Conservation (phyloP, 2,888 invertebrate species). For the Arenicola marina region DNA sequence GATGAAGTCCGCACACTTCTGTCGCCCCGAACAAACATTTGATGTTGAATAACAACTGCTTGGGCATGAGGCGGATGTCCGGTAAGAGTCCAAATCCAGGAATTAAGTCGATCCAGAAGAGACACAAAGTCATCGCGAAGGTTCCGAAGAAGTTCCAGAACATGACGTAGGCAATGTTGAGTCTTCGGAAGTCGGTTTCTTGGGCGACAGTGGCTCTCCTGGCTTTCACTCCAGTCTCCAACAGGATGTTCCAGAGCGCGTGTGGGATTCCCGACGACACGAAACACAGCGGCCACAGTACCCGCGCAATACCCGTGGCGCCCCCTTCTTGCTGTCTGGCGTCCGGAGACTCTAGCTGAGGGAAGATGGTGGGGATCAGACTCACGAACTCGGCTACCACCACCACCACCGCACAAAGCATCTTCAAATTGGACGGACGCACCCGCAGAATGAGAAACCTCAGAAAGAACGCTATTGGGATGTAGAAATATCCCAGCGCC, state of each 20-base stretch:
- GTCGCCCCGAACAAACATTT: conserved; percentile 2
- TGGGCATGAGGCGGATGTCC: not conserved
- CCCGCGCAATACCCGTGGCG: too few species aligned
- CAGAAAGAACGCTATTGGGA: not conserved
- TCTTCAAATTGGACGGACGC: too few species aligned
- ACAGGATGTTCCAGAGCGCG: not conserved
- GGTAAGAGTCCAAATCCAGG: conserved; percentile 4
- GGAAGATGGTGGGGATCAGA: too few species aligned
- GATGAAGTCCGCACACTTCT: not conserved
- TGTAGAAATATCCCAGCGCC: not conserved
- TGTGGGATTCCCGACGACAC: too few species aligned
- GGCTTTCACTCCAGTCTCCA: conserved; percentile 1
- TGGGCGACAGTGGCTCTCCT: not conserved
- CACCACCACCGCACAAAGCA: too few species aligned
- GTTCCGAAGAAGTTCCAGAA: conserved; percentile 7
- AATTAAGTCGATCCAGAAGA: conserved; percentile 4
- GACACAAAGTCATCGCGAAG: not conserved
- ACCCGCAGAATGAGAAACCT: too few species aligned
- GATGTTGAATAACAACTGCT: not conserved
- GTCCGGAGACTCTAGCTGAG: too few species aligned
- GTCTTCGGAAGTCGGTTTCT: not conserved
- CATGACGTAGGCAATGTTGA: not conserved
- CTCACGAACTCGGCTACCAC: too few species aligned
- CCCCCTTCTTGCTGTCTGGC: too few species aligned
- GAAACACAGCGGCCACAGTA: too few species aligned